Evolutionary conservation across 2,113 vertebrate species (phyloP), one percentile per base, ranked within the genome.

Genomic region (Ariopsis seemanni): DNA sequence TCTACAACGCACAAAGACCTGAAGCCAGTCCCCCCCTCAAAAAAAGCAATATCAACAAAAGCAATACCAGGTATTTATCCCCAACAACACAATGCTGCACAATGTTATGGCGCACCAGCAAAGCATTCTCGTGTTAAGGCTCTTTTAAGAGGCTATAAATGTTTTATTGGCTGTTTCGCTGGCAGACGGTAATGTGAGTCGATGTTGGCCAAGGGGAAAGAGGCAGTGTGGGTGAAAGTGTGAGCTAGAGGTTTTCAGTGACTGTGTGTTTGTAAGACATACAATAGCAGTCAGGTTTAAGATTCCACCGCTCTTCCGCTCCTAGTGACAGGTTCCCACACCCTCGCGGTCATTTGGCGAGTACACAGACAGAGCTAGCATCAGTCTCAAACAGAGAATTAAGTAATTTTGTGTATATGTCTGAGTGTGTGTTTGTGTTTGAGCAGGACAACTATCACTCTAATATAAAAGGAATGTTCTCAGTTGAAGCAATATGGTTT

Each of bases 281-380:
- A 78, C 86, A 85, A 67, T 74, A 91, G 91, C 72, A 86, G 90
- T 84, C 65, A 85, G 86, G 74, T 87, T 93, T 92, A 94, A 94
- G 88, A 63, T 86, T 92, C 94, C 90, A 90, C 55, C 48, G 52
- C 81, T 86, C 88, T 92, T 92, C 91, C 89, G 89, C 15, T 53
- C 78, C 63, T 86, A 88, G 85, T 87, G 92, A 93, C 92, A 91
- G 91, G 88, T 94, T 95, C 94, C 93, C 93, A 94, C 93, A 93
- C 91, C 87, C 92, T 92, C 91, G 88, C 87, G 25, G 48, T 88
- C 83, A 80, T 87, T 85, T 30, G 79, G 79, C 79, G 57, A 88
- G 78, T 58, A 89, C 89, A 78, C 58, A 90, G 25, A 85, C 85
- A 67, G 30, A 82, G 42, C 20, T 75, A 60, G 87, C 17, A 27